Conservation (phyloP, 2,888 invertebrate genomes). For the Tetranychus piercei region DNA sequence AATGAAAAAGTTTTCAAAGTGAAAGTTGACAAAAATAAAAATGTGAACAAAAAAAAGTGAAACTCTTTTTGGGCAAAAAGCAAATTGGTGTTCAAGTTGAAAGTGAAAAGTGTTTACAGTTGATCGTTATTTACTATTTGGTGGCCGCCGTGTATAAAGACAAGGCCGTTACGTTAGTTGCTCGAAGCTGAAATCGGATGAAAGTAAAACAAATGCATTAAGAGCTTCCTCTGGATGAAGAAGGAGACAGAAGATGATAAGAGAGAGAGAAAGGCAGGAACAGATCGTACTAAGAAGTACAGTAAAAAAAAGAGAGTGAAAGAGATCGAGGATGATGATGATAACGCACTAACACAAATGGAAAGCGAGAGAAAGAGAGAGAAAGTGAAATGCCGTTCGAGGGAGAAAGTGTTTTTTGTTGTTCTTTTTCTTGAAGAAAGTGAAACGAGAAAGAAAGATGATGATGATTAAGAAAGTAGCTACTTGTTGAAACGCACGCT, state of each 20-base stretch:
- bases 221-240: neutral
- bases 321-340: slow-evolving; percentile 1
- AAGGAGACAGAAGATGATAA: slow-evolving; percentile 4
- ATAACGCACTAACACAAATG: neutral
- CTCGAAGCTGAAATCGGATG: neutral
- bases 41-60: too few relatives aligned
- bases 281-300: neutral
- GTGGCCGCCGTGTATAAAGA: neutral
- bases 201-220: neutral
- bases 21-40: too few relatives aligned
- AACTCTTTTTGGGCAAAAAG: too few relatives aligned
- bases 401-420: neutral
- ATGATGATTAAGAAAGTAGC: neutral
- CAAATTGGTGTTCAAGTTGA: too few relatives aligned
- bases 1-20: too few relatives aligned
- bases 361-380: neutral
- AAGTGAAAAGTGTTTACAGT: neutral
- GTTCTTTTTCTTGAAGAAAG: neutral
- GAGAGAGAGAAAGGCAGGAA: slow-evolving; percentile 13
- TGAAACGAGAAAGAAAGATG: neutral
- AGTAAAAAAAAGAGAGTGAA: slow-evolving; percentile 3
- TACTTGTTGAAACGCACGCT: slow-evolving; percentile 3
- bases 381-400: neutral
- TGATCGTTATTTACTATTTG: neutral
- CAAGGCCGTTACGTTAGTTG: neutral